phyloP scores from a whole-genome alignment of 2,113 vertebrate genomes.

The Callionymus lyra region DNA sequence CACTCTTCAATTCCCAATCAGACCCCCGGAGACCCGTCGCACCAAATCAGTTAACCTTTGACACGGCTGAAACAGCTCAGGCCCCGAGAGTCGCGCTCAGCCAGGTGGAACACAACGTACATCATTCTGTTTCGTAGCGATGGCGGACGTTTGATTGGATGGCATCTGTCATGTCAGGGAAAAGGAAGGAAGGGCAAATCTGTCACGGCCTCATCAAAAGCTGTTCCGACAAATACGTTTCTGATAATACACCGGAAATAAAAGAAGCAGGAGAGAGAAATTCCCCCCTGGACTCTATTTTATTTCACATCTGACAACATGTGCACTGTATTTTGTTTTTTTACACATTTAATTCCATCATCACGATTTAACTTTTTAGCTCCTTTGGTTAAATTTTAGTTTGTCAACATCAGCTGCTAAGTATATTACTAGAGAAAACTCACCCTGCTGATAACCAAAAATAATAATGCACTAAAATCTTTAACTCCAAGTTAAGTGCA shows the following conservation, averaged over 20 bases:
- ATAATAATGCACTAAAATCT: too few relatives aligned
- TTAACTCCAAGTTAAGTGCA: too few relatives aligned
- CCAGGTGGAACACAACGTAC: constrained; percentile 56
- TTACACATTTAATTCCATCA: too few relatives aligned
- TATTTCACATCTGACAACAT: too few relatives aligned
- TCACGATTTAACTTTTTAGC: too few relatives aligned
- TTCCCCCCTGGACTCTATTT: too few relatives aligned
- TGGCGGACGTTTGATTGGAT: constrained; percentile 35
- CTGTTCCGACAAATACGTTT: constrained; percentile 40
- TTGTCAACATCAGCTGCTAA: too few relatives aligned
- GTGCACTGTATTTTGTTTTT: too few relatives aligned
- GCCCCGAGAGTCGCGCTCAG: constrained; percentile 37
- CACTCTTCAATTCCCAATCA: constrained; percentile 46
- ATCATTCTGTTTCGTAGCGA: constrained; percentile 38
- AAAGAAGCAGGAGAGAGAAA: neutral
- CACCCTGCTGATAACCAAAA: too few relatives aligned
- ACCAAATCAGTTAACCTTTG: constrained; percentile 59
- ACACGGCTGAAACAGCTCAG: constrained; percentile 41
- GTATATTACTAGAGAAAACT: too few relatives aligned
- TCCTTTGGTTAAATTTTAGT: too few relatives aligned
- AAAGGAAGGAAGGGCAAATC: constrained; percentile 38
- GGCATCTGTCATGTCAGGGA: constrained; percentile 26
- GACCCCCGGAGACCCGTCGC: constrained; percentile 41
- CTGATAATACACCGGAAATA: constrained; percentile 23
- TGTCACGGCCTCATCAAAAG: constrained; percentile 32